Evolutionary conservation across 1,140 invertebrate genomes (phyloP).

Genomic region (Dryas iulia): DNA sequence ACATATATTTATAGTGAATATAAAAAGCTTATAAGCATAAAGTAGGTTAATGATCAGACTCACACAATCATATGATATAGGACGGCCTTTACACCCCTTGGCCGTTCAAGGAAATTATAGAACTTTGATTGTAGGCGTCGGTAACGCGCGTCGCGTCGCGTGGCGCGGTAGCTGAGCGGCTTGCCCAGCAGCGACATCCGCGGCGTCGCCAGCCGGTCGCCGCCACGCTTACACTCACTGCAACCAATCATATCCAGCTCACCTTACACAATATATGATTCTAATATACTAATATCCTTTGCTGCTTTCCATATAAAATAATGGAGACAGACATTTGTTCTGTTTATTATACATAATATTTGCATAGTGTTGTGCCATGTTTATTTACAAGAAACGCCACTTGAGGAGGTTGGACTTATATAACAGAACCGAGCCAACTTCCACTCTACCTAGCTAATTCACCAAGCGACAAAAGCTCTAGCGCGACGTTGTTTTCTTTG

Average conservation of each 20-base stretch:
- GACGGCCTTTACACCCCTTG: conserved; percentile 90
- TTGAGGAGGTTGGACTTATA: conserved; percentile 17
- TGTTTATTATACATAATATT: background rate
- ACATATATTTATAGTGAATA: background rate
- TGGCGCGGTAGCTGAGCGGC: conserved; percentile 92
- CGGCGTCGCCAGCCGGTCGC: conserved; percentile 86
- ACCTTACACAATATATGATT: background rate
- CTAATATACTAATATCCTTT: background rate
- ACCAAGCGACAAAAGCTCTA: conserved; percentile 21
- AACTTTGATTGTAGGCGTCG: conserved; percentile 92
- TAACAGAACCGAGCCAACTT: conserved; percentile 31
- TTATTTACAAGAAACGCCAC: background rate
- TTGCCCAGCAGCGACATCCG: conserved; percentile 95
- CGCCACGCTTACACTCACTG: conserved; percentile 76
- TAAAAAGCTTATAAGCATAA: background rate
- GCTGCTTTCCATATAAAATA: background rate
- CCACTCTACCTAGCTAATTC: conserved; percentile 33
- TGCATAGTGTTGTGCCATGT: background rate
- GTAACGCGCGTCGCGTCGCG: conserved; percentile 93
- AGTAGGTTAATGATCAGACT: conserved; percentile 76
- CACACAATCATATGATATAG: conserved; percentile 96
- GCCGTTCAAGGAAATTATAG: conserved; percentile 97
- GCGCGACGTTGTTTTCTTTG: conserved; percentile 28
- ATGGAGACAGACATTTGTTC: background rate
- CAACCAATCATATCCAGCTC: conserved; percentile 45